Percentiles rank a stretch among this genome's conserved stretches.
Conservation (phyloP, 2,888 invertebrate species). For the Lithosia quadra region DNA sequence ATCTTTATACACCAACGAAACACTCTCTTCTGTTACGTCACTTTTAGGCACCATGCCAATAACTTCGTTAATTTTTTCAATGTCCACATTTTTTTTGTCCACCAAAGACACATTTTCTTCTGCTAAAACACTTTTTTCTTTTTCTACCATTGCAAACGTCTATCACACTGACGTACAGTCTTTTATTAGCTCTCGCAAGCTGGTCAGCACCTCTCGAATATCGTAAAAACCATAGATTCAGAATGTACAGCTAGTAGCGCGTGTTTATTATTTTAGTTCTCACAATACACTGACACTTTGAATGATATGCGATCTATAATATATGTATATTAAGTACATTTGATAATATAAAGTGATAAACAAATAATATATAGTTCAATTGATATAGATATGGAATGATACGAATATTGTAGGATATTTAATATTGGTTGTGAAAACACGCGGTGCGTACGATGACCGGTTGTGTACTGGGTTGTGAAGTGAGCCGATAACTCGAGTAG, state of each 20-base stretch:
- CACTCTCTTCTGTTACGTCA: not conserved
- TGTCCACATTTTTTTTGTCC: not conserved
- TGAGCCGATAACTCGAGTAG: not conserved
- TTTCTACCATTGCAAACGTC: not conserved
- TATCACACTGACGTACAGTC: not conserved
- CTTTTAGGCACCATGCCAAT: not conserved
- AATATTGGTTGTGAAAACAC: not conserved
- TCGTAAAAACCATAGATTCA: not conserved
- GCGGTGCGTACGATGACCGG: not conserved
- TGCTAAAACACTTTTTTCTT: not conserved
- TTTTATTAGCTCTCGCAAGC: not conserved
- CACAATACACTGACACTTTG: not conserved
- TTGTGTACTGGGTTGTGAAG: not conserved
- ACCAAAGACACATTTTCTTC: not conserved
- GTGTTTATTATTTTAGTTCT: not conserved
- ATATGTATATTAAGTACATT: too few relatives aligned
- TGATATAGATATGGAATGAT: not conserved
- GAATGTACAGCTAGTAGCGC: not conserved
- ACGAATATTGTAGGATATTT: too few relatives aligned
- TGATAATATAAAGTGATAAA: not conserved
- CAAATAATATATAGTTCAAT: not conserved
- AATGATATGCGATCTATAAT: not conserved
- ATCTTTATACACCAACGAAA: not conserved
- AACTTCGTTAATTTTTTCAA: not conserved
- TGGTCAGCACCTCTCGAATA: not conserved